Base-by-base conservation (phyloP, 30 jellyfish, hydroid and myxozoan species). In the Sanderia malayensis region DNA sequence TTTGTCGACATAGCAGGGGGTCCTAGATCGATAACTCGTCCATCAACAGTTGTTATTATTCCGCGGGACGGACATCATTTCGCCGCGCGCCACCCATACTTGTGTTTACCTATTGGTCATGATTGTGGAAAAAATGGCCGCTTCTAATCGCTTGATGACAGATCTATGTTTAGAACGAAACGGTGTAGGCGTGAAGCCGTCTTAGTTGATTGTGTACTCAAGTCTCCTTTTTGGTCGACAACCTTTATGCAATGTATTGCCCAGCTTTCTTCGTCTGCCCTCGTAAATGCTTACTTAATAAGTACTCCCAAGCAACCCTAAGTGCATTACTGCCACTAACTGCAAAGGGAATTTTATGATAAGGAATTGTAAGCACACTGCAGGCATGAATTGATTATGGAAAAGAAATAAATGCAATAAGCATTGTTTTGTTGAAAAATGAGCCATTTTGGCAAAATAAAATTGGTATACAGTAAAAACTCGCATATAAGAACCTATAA, bases 41-140 rank as follows among this genome's bases (percentile, higher is more conserved):
- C 64, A 19, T 49, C 64, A 49, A 19, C 64, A 19, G 27, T 49
- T 19, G 27, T 19, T 8, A 41, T 41, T 41, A 8, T 41, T 41
- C 15, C n/a, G n/a, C n/a, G 13, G 6, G 13, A 13, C 52, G 52
- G 52, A 37, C 52, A 13, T 4, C 13, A 4, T 37, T 37, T 37
- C 52, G n/a, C n/a, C n/a, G n/a, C n/a, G 52, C 64, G 64, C 64
- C 64, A 49, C 64, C 8, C 64, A 49, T n/a, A n/a, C 64, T 2
- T 49, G 8, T 49, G 64, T 49, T 49, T 49, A 24, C 64, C 2
- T n/a, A 15, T 4, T 49, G 64, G 23, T 49, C 64, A 49, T 9
- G 7, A 49, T 24, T 2, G 8, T 49, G 23, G 64, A 3, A 49
- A 4, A 24, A 24, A 4, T 49, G 27, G 24, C 25, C 18, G 64